Base-by-base conservation (phyloP, 2,113 vertebrate genomes). In the Gymnarchus niloticus region DNA sequence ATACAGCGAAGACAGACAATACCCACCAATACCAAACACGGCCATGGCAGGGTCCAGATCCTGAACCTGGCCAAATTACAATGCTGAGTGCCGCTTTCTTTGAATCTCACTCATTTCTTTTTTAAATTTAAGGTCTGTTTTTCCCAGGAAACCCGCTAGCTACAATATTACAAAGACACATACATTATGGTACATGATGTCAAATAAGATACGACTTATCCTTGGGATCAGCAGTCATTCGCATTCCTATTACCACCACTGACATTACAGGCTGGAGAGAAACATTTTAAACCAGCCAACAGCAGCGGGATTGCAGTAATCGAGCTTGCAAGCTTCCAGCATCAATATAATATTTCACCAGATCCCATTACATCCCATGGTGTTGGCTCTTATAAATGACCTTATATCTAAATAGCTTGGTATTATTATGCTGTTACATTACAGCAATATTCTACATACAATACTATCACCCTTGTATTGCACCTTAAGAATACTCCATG, bases 21-120 rank as follows among this genome's bases (percentile, higher is more conserved):
- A 76, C 17, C 84, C 12, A 85, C 84, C 84, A 85, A 54, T 21
- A 85, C 65, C 48, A 37, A 41, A 77, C 49, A 51, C 25, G 83
- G 61, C 17, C 83, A 84, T 49, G 19, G 59, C 76, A 9, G 33
- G 46, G 21, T 52, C 57, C n/a, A 69, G 59, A 25, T 41, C 23
- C 19, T 73, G 21, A 76, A 49, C 41, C 17, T 9, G 9, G 56
- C 17, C 56, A 21, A 61, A 49, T n/a, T 33, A 48, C 21, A 84
- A 54, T 19, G 48, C n/a, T 37, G 52, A 52, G 76, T 25, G 41
- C 6, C 23, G 23, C 48, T 19, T n/a, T 10, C 6, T 41, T 49
- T 10, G 28, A 73, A 14, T 48, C 6, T 37, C 25, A 23, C 33
- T 33, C 21, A 3, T 8, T 46, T 48, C 46, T 78, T 54, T 54